phyloP scores from a whole-genome alignment of 2,113 vertebrate species.

The Nibea albiflora region DNA sequence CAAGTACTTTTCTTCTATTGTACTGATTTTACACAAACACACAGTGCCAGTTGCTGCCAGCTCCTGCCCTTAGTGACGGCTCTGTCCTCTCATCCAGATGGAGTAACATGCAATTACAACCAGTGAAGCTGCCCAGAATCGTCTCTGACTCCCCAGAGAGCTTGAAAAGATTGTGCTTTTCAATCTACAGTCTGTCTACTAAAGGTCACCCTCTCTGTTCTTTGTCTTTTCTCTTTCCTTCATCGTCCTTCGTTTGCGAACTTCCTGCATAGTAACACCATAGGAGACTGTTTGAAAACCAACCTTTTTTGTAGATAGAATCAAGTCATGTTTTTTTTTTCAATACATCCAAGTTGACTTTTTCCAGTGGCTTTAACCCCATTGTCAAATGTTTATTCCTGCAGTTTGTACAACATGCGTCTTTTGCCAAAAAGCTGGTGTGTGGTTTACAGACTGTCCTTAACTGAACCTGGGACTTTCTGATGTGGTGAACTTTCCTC shows the following conservation, averaged over 20 bases:
- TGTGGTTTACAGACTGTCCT: slow-evolving; percentile 13
- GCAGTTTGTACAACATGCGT: background rate
- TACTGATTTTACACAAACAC: slow-evolving; percentile 14
- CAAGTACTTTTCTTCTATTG: background rate
- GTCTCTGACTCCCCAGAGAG: slow-evolving; percentile 49
- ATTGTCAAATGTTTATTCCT: background rate
- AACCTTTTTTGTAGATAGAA: slow-evolving; percentile 1
- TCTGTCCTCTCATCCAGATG: slow-evolving; percentile 54
- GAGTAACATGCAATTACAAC: slow-evolving; percentile 73
- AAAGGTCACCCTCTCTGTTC: slow-evolving; percentile 60
- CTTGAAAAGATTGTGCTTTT: slow-evolving; percentile 59
- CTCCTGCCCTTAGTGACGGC: slow-evolving; percentile 35
- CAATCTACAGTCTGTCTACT: slow-evolving; percentile 34
- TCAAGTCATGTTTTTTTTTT: background rate
- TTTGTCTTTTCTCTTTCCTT: slow-evolving; percentile 11
- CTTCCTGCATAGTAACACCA: background rate
- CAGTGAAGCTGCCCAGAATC: slow-evolving; percentile 59
- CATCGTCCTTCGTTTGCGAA: slow-evolving; percentile 4
- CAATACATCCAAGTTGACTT: slow-evolving; percentile 4
- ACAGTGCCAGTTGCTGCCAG: slow-evolving; percentile 15
- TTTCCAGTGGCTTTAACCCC: background rate
- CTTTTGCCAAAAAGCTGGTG: background rate
- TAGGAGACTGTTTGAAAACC: background rate
- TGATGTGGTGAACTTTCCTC: slow-evolving; percentile 57
- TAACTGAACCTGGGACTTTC: slow-evolving; percentile 4